Base-by-base conservation (phyloP, 92 coral and sea anemone species). In the Phenganax stokvisi region DNA sequence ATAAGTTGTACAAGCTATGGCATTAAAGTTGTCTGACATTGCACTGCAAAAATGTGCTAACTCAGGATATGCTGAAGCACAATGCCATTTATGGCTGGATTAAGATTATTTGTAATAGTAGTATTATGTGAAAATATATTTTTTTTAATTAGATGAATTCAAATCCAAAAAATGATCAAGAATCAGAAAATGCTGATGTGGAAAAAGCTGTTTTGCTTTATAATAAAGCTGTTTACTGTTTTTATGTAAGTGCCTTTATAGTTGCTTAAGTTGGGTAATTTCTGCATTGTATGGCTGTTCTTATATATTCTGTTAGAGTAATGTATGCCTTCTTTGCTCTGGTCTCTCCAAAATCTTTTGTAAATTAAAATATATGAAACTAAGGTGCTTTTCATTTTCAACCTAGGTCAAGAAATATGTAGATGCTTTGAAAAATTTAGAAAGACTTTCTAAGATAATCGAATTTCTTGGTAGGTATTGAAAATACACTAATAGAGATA, bases 381-480 rank as follows among this genome's bases (percentile, higher is more conserved):
- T 37, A 5, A 37, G n/a, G n/a, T 37, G 64, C 17, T 67, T 0
- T 58, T 15, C 9, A 54, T 51, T 54, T 56, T 57, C 6, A 51
- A 80, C 74, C 10, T 77, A 96, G 99, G 85, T 92, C 29, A 85
- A 93, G 52, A 97, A 96, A 85, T 96, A 96, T 84, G 90, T 71
- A 53, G 88, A 88, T 29, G 96, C 93, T 58, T 84, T 89, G 53
- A 57, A 67, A 13, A 85, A 85, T 80, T 82, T 96, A 54, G 93
- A 91, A 81, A 87, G 88, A 80, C 85, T 96, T 51, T 89, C 84
- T 64, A 96, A 92, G 74, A 86, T 92, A 44, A 85, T 90, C 47
- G 99, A 92, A 83, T 97, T 96, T 25, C 81, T 96, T 47, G 99
- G 99, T 96, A 89, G 73, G 92, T 86, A n/a, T 53, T 12, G 37